A percentile compares a stretch with the other conserved stretches of the same genome.
Conservation (phyloP, 2,113 vertebrate species). For the Synchiropus splendidus region DNA sequence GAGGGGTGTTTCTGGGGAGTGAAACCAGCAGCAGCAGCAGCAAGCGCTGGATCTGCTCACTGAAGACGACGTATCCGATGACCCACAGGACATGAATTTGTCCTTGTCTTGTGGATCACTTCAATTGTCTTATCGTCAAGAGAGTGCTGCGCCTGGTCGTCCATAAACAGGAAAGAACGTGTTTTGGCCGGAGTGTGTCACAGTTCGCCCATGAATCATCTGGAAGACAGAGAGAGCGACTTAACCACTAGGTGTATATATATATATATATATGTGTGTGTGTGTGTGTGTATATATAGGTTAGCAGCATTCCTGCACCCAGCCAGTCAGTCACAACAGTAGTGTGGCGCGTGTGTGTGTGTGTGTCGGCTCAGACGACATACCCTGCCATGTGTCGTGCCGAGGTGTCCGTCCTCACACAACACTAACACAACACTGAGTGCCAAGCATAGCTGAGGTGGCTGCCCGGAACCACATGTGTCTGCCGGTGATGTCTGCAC, state of each 20-base stretch:
- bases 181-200: too few species aligned
- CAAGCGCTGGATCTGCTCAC: too few species aligned
- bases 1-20: too few species aligned
- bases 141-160: too few species aligned
- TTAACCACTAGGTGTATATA: too few species aligned
- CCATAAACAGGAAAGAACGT: too few species aligned
- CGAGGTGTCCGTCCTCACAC: conserved; percentile 53
- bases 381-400: conserved; percentile 30
- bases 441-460: conserved; percentile 55
- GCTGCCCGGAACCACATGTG: conserved; percentile 35
- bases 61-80: conserved; percentile 74
- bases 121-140: not conserved
- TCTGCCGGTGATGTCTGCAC: conserved; percentile 48
- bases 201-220: too few species aligned
- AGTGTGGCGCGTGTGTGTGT: conserved; percentile 20
- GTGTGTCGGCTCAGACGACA: conserved; percentile 27
- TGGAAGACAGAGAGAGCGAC: too few species aligned
- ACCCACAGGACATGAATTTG: conserved; percentile 73
- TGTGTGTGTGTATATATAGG: conserved; percentile 43
- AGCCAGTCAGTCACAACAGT: conserved; percentile 41
- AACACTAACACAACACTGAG: conserved; percentile 51
- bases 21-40: too few species aligned
- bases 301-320: conserved; percentile 34
- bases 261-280: too few species aligned
- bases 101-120: not conserved